phyloP scores from a whole-genome alignment of 2,888 invertebrate species.

The Ormyrus labotus region DNA sequence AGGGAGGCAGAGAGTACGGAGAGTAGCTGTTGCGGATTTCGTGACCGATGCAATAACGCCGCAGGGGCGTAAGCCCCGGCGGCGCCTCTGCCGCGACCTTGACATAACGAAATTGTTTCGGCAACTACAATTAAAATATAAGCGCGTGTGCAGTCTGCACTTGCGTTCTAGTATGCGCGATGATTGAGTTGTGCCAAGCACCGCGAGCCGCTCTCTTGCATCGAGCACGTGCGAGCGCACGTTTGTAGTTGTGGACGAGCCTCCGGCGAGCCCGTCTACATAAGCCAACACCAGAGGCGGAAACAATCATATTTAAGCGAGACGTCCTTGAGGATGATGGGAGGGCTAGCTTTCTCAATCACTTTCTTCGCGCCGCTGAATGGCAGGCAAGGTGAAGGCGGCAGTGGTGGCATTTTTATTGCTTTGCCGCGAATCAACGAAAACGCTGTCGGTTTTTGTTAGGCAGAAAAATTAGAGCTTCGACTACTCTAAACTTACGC shows the following conservation, averaged over 20 bases:
- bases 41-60: constrained; percentile 73
- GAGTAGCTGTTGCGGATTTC: constrained; percentile 73
- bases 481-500: too few species aligned
- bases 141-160: constrained; percentile 63
- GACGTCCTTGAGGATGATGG: constrained; percentile 36
- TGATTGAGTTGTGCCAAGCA: constrained; percentile 75
- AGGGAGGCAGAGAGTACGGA: constrained; percentile 61
- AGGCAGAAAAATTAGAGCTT: too few species aligned
- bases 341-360: constrained; percentile 23
- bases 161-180: constrained; percentile 59
- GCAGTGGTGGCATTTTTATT: too few species aligned
- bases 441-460: too few species aligned
- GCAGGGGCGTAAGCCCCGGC: constrained; percentile 66
- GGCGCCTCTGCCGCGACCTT: constrained; percentile 74
- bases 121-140: constrained; percentile 75
- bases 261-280: not conserved
- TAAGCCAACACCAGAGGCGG: constrained; percentile 18
- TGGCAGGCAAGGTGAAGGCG: constrained; percentile 42
- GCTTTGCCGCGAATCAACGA: too few species aligned
- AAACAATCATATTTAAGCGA: constrained; percentile 56
- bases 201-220: constrained; percentile 60
- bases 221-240: constrained; percentile 1
- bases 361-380: constrained; percentile 35
- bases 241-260: constrained; percentile 35
- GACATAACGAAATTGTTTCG: constrained; percentile 76